Evolutionary conservation across 2,888 invertebrate species (phyloP).

Genomic region (Rhogogaster chlorosoma): DNA sequence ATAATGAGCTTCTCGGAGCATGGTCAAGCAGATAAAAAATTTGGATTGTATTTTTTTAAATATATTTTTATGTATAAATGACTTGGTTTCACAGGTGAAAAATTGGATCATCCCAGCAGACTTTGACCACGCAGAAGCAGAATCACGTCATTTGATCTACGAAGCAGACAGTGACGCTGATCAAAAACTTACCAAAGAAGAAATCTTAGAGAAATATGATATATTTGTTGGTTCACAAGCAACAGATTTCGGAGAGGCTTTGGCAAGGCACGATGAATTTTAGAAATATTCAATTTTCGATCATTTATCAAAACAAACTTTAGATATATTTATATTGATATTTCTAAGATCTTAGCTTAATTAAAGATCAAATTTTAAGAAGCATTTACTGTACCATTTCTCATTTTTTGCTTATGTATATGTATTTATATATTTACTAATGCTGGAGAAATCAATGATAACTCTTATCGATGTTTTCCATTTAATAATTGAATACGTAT

Average conservation of each 20-base stretch:
- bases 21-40: conserved; percentile 34
- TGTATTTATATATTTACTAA: conserved; percentile 35
- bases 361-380: conserved; percentile 10
- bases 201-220: conserved; percentile 97
- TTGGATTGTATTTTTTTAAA: conserved; percentile 19
- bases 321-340: conserved; percentile 54
- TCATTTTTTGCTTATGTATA: not conserved
- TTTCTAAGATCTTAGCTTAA: conserved; percentile 39
- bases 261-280: conserved; percentile 97
- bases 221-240: conserved; percentile 99
- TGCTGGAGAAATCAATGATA: conserved; percentile 17
- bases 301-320: conserved; percentile 52
- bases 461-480: not conserved
- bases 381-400: conserved; percentile 27
- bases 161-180: conserved; percentile 97
- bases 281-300: conserved; percentile 76
- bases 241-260: conserved; percentile 98
- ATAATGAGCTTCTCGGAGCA: not conserved
- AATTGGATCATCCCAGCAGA: conserved; percentile 97
- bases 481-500: conserved; percentile 26
- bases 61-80: conserved; percentile 18
- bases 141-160: conserved; percentile 96
- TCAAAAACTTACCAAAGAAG: conserved; percentile 92
- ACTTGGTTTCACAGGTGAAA: conserved; percentile 79
- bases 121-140: conserved; percentile 98